phyloP scores from a whole-genome alignment of 1,140 invertebrate genomes.

The Drosophila elegans region DNA sequence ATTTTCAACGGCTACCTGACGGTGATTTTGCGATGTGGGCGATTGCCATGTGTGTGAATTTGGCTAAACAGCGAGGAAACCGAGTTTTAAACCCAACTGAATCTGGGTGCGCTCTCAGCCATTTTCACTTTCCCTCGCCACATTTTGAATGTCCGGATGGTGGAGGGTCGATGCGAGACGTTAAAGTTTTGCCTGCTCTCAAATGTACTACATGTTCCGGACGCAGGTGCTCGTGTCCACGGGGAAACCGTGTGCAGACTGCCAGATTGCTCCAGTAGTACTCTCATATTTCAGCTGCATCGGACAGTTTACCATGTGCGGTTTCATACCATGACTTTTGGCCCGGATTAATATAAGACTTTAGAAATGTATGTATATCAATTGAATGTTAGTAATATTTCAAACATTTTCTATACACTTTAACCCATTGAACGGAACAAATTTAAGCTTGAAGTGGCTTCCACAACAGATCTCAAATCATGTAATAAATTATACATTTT shows the following conservation, averaged over 20 bases:
- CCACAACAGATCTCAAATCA: too few relatives aligned
- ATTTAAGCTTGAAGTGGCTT: too few relatives aligned
- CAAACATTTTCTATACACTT: too few relatives aligned
- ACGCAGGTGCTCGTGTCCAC: slow-evolving; percentile 56
- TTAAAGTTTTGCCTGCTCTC: slow-evolving; percentile 60
- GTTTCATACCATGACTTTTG: neutral
- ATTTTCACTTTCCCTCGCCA: slow-evolving; percentile 26
- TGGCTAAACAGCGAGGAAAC: slow-evolving; percentile 45
- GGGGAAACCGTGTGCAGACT: slow-evolving; percentile 19
- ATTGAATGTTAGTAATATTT: too few relatives aligned
- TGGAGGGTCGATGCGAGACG: slow-evolving; percentile 38
- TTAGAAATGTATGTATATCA: too few relatives aligned
- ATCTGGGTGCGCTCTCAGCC: slow-evolving; percentile 11
- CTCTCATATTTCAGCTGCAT: neutral
- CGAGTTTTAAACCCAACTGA: slow-evolving; percentile 41
- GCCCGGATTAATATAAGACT: neutral
- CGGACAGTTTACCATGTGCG: neutral
- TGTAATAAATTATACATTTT: too few relatives aligned
- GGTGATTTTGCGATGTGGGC: slow-evolving; percentile 50
- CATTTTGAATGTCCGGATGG: slow-evolving; percentile 11
- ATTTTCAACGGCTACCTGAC: slow-evolving; percentile 65
- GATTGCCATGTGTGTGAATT: slow-evolving; percentile 21
- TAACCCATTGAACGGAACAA: too few relatives aligned
- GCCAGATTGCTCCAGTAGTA: slow-evolving; percentile 16
- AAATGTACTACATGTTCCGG: slow-evolving; percentile 67